Evolutionary conservation across 2,888 invertebrate species (phyloP).

Genomic region (Drosophila colorata): DNA sequence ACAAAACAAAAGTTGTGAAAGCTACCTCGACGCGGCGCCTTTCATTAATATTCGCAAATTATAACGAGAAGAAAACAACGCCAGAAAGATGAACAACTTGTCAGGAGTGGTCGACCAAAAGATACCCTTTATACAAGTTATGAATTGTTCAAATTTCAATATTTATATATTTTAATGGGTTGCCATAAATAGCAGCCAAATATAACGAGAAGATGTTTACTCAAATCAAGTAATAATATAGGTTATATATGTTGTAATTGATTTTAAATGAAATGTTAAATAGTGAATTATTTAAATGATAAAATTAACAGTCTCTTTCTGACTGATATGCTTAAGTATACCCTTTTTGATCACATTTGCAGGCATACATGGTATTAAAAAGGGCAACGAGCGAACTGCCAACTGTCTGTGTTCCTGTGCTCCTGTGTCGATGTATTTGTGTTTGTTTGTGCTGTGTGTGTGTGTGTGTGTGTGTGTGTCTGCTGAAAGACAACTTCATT

Average conservation of each 20-base stretch:
- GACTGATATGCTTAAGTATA: no score
- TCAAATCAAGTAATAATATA: no score
- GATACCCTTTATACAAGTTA: neutral
- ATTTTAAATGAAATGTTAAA: no score
- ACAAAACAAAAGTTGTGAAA: conserved; percentile 9
- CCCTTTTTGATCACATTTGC: neutral
- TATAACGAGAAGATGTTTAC: no score
- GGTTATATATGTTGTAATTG: no score
- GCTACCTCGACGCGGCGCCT: conserved; percentile 30
- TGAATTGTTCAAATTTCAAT: neutral
- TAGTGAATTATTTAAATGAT: no score
- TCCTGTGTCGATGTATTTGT: conserved; percentile 11
- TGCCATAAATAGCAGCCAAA: no score
- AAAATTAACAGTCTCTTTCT: no score
- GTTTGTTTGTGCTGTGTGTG: conserved; percentile 9
- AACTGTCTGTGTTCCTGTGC: conserved; percentile 22
- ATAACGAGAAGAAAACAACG: conserved; percentile 32
- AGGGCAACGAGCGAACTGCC: conserved; percentile 16
- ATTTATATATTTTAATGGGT: no score
- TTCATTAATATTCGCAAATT: conserved; percentile 62
- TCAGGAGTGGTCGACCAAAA: neutral
- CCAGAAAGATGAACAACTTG: conserved; percentile 9
- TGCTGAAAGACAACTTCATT: conserved; percentile 66
- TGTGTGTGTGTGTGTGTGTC: conserved; percentile 12
- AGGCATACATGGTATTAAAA: conserved; percentile 3